A percentile compares a stretch with the other conserved stretches of the same genome.
Evolutionary conservation across 2,888 invertebrate genomes (phyloP).

Genomic region (Drosophila neutralis): DNA sequence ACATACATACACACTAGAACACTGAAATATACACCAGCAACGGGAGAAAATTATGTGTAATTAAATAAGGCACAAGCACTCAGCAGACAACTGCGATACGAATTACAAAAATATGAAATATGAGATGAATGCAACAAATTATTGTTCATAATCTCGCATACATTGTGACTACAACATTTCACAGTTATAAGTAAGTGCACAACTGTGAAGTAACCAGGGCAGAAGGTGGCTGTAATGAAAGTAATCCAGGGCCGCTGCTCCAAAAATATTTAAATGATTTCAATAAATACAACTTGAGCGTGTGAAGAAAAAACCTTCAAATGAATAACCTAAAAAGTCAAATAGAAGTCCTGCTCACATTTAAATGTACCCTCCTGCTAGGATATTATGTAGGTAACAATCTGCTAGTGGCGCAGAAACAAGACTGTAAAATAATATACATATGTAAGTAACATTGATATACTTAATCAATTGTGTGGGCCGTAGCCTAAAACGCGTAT

Average conservation of each 20-base stretch:
- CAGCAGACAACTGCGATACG: constrained; percentile 16
- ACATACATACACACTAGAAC: background rate
- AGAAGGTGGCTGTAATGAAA: background rate
- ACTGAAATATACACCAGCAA: constrained; percentile 15
- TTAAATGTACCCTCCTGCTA: background rate
- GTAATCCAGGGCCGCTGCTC: background rate
- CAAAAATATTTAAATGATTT: background rate
- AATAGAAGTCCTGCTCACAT: background rate
- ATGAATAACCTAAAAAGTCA: background rate
- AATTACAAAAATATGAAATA: constrained; percentile 13
- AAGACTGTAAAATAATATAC: background rate
- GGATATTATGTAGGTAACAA: background rate
- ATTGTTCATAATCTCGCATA: constrained; percentile 21
- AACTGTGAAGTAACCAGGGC: constrained; percentile 27
- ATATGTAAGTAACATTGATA: background rate
- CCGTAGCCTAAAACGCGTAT: background rate
- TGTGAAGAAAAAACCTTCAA: background rate
- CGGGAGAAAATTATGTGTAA: constrained; percentile 60
- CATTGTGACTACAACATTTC: constrained; percentile 23
- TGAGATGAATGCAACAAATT: constrained; percentile 61
- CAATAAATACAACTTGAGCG: background rate
- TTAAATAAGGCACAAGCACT: constrained; percentile 55
- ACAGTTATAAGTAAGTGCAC: constrained; percentile 50
- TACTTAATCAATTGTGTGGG: constrained; percentile 4
- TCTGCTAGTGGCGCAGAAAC: background rate